Base-by-base conservation (phyloP, 2,797 vertebrate species). In the Enteromius viviparus region DNA sequence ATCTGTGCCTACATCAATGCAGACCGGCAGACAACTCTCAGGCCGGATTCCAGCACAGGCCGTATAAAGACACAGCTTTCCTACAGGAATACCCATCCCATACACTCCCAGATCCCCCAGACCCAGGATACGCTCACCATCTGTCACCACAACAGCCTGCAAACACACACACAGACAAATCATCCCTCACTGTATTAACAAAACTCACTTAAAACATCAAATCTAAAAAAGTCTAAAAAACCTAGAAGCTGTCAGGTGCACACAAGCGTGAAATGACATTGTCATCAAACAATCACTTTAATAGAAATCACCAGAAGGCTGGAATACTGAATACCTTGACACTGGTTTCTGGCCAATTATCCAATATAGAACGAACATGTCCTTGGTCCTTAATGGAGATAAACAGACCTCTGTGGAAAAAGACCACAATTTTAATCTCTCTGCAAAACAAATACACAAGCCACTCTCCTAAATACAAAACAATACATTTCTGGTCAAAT, bases 41-140 rank as follows among this genome's bases (percentile, higher is more conserved):
- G 98, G 98, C 55, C 95, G 92, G 66, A 99, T 98, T 47, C 98
- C 98, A 1, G 97, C 98, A 85, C 97, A 99, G 10, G 98, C 98
- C 0, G 98, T 98, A 85, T 99, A 99, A 70, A 99, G 90, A 87
- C 98, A 99, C 34, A 99, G 94, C 79, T 99, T 99, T 79, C 98
- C 98, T 0, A 99, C 97, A 4, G 98, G 97, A 80, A 99, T 99
- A 17, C 97, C 98, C 98, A 99, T 99, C 76, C 98, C 98, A 23
- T 98, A 99, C 85, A 98, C 98, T 0, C 98, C 98, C 26, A 99
- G 93, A 90, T 99, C 98, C 14, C 98, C 98, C 62, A 99, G 94
- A 64, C 98, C 98, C 92, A 99, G 87, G 89, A 99, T 99, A 68
- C 98, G 96, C 90, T 99, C 97, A 81, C 98, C 98, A 11, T 99